Percentiles rank a stretch among this genome's conserved stretches.
Evolutionary conservation across 2,888 invertebrate genomes (phyloP).

Genomic region (Diplolepis rosae): DNA sequence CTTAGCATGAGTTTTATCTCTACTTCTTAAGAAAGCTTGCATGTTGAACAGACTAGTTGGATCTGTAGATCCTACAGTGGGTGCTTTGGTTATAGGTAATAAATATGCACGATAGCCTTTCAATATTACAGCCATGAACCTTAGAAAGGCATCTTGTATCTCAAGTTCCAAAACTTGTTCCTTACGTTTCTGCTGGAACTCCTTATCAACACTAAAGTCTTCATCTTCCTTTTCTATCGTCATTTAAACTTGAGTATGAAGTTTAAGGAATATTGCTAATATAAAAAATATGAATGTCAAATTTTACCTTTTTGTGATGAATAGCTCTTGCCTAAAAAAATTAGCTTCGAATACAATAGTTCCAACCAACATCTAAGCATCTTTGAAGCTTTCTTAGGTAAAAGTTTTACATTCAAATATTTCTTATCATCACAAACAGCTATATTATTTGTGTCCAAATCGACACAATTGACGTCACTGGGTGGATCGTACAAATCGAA

Average conservation of each 20-base stretch:
- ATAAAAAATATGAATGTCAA: neutral
- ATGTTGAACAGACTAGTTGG: slow-evolving; percentile 96
- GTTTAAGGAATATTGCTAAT: slow-evolving; percentile 15
- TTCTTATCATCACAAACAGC: slow-evolving; percentile 93
- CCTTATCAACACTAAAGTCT: slow-evolving; percentile 68
- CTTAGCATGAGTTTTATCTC: slow-evolving; percentile 91
- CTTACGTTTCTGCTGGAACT: slow-evolving; percentile 69
- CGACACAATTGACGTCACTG: slow-evolving; percentile 96
- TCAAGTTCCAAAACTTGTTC: slow-evolving; percentile 91
- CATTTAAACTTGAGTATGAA: neutral
- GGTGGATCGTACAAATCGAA: slow-evolving; percentile 98
- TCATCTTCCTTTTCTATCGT: slow-evolving; percentile 62
- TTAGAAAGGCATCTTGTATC: slow-evolving; percentile 97
- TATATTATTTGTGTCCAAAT: slow-evolving; percentile 97
- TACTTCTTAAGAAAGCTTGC: slow-evolving; percentile 89
- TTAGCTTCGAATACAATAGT: slow-evolving; percentile 79
- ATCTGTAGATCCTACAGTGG: slow-evolving; percentile 95
- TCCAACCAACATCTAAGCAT: slow-evolving; percentile 87
- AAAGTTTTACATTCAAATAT: slow-evolving; percentile 84
- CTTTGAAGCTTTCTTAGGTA: slow-evolving; percentile 92
- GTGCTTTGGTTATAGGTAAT: slow-evolving; percentile 94
- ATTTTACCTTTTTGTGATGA: slow-evolving; percentile 53
- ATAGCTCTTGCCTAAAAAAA: slow-evolving; percentile 62
- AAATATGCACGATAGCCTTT: slow-evolving; percentile 92
- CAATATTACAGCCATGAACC: slow-evolving; percentile 94